Conservation (phyloP, 1,140 invertebrate genomes). For the Homalodisca vitripennis region DNA sequence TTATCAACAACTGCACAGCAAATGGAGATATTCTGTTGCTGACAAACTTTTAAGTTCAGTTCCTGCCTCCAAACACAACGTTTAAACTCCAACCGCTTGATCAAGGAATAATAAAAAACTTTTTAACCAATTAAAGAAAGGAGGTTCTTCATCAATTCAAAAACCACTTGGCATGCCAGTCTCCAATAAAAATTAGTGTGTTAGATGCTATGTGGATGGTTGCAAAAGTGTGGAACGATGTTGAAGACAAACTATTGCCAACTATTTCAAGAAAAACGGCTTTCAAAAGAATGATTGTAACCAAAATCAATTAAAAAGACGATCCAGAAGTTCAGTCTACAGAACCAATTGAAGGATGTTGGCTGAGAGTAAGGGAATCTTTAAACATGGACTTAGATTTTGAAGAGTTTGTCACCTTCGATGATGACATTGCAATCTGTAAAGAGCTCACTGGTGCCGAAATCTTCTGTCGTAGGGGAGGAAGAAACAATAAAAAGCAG, state of each 20-base stretch:
- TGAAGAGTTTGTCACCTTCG: too few relatives aligned
- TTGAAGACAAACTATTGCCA: not conserved
- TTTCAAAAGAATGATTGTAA: slow-evolving; percentile 5
- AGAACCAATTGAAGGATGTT: not conserved
- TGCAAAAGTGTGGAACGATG: not conserved
- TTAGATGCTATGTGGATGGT: slow-evolving; percentile 14
- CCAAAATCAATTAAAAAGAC: not conserved
- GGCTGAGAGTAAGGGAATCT: slow-evolving; percentile 3
- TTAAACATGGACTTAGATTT: slow-evolving; percentile 3
- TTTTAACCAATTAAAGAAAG: not conserved
- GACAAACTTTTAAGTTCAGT: not conserved
- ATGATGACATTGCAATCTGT: too few relatives aligned
- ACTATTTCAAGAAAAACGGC: slow-evolving; percentile 8
- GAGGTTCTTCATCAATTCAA: not conserved
- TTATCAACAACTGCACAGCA: not conserved
- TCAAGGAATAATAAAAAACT: not conserved
- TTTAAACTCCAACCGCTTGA: not conserved
- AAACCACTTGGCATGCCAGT: not conserved
- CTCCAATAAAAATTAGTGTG: not conserved
- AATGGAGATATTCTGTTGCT: not conserved
- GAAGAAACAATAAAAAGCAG: not conserved
- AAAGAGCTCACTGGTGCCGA: not conserved
- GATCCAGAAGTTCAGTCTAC: not conserved
- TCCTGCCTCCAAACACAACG: not conserved
- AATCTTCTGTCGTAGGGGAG: not conserved